Percentiles rank a stretch among this genome's conserved stretches.
These are phyloP conservation scores for Alcedo quadribrachys DNA, from an alignment of 2,797 vertebrate genomes.

Conservation along the genomic window DNA sequence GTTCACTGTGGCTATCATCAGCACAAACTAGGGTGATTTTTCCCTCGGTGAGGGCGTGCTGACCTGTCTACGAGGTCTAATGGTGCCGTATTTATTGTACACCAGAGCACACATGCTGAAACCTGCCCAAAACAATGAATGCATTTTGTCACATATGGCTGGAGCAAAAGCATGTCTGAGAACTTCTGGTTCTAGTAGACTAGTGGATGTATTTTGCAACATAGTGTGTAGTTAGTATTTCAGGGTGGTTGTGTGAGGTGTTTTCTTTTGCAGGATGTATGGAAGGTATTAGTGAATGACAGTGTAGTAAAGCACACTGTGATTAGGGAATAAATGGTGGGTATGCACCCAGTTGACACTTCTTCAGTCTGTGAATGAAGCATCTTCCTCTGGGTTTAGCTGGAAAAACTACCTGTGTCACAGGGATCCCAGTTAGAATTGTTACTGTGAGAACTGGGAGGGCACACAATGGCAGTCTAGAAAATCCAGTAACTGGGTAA, in stretches of 20 bases:
- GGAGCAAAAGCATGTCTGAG: background rate
- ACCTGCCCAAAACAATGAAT: background rate
- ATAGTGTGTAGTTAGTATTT: background rate
- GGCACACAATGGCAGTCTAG: background rate
- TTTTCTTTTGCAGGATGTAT: background rate
- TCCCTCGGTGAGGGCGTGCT: background rate
- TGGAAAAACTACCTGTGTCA: background rate
- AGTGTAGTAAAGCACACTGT: background rate
- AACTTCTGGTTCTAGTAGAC: background rate
- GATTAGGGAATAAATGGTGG: background rate
- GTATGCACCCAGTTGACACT: background rate
- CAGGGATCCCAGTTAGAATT: background rate
- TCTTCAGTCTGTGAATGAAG: background rate
- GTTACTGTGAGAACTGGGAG: background rate
- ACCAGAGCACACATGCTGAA: background rate
- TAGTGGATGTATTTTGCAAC: background rate
- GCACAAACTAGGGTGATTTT: background rate
- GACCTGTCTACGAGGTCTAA: background rate
- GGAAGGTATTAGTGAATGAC: background rate
- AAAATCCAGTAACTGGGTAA: background rate
- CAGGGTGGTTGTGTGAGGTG: background rate
- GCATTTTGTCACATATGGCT: background rate
- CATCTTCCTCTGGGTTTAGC: background rate
- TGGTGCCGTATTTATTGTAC: background rate
- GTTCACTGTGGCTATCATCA: slow-evolving; percentile 14